Base-by-base conservation (phyloP, 2,797 vertebrate genomes). In the Brachymystax lenok region DNA sequence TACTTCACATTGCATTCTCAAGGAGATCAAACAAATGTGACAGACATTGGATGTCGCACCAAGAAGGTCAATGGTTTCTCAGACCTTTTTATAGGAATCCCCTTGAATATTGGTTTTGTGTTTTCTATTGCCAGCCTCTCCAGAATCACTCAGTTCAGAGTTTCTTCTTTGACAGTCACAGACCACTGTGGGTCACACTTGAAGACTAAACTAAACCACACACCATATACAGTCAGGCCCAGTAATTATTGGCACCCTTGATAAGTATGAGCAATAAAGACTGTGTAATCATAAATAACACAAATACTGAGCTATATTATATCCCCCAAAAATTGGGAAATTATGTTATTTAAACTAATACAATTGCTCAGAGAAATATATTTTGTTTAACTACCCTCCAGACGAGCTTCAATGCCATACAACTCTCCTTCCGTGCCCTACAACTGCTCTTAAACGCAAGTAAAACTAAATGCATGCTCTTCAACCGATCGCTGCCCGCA, bases 11-110 rank as follows among this genome's bases (percentile, higher is more conserved):
- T 56, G 50, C 4, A 12, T 68, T 72, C 63, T 46, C 40, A 46
- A 46, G 51, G 35, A 73, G 52, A 76, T 73, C 61, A 80, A 76
- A 56, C 50, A 69, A 69, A 79, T 59, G 33, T 50, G 64, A 68
- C 54, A 70, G 17, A 51, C 54, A 64, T 50, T 59, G 50, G 40
- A 76, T 63, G 21, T 69, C 24, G 27, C 51, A 61, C 59, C n/a
- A 19, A 71, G 30, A 72, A 77, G 69, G 77, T 66, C 56, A 75
- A 54, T 16, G 35, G 14, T 54, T 59, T 77, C 69, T 69, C 40
- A 46, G 40, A 46, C 52, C 69, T 72, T 40, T 71, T 59, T 75
- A 76, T 35, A 5, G 30, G 21, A 14, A 46, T 40, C 46, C 19
- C 12, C 30, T 27, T 69, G 17, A 46, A 46, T 46, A 46, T 75